A percentile compares a stretch with the other conserved stretches of the same genome.
These are phyloP conservation scores for Thaumetopoea pityocampa DNA, from an alignment of 1,140 invertebrate genomes.

Conservation along the genomic window DNA sequence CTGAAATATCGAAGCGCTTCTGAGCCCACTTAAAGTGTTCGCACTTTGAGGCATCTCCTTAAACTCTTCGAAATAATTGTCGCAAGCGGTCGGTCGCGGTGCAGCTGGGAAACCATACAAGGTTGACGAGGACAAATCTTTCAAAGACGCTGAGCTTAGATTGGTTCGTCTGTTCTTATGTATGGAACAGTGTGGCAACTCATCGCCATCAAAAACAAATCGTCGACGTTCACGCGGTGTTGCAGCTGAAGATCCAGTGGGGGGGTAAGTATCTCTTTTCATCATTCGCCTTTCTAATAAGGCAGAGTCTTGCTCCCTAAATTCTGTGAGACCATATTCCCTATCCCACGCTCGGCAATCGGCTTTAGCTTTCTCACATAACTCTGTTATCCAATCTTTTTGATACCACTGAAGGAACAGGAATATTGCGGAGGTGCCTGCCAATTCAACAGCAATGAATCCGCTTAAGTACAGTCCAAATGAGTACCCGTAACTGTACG, in stretches of 20 bases:
- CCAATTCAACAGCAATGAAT: conserved; percentile 88
- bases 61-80: conserved; percentile 69
- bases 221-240: conserved; percentile 68
- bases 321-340: conserved; percentile 62
- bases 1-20: conserved; percentile 68
- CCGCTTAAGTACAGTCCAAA: conserved; percentile 91
- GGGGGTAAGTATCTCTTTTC: conserved; percentile 69
- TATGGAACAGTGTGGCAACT: conserved; percentile 63
- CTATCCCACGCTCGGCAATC: conserved; percentile 67
- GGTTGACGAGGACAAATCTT: conserved; percentile 75
- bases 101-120: conserved; percentile 77
- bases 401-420: conserved; percentile 84
- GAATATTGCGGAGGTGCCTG: conserved; percentile 90
- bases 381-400: conserved; percentile 73
- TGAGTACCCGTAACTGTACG: conserved; percentile 90
- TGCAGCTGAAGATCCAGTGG: conserved; percentile 66
- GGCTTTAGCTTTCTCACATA: conserved; percentile 65
- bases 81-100: conserved; percentile 61
- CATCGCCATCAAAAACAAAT: conserved; percentile 76
- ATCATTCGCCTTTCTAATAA: conserved; percentile 63
- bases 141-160: conserved; percentile 74
- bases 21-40: conserved; percentile 62
- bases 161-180: conserved; percentile 70
- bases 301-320: conserved; percentile 59
- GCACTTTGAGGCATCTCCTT: conserved; percentile 70